A percentile compares a stretch with the other conserved stretches of the same genome.
phyloP scores from a whole-genome alignment of 1,140 invertebrate species.

The Euborellia annulipes region DNA sequence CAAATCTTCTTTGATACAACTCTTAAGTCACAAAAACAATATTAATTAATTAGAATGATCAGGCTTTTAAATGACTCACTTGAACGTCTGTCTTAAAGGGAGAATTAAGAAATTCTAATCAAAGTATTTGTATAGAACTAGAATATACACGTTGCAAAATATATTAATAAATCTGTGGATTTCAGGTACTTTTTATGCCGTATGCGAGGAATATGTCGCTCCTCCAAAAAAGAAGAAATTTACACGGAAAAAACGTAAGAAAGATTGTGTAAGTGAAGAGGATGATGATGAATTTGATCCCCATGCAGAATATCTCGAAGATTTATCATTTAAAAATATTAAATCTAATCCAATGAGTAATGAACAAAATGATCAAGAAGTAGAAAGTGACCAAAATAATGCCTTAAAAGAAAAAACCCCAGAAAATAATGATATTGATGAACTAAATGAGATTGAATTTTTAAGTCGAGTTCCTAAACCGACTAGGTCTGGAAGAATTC shows the following conservation, averaged over 20 bases:
- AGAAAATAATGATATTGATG: conserved; percentile 2
- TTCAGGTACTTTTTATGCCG: too few species aligned
- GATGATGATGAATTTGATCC: conserved; percentile 7
- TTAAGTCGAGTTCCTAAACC: conserved; percentile 24
- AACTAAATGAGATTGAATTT: neutral
- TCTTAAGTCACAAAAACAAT: too few species aligned
- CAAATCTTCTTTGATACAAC: too few species aligned
- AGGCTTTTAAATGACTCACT: too few species aligned
- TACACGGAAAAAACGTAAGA: too few species aligned
- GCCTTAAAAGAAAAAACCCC: conserved; percentile 8
- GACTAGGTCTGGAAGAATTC: conserved; percentile 25
- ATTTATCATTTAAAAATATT: neutral
- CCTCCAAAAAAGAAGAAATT: conserved; percentile 10
- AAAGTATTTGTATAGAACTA: too few species aligned
- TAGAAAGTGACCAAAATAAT: too few species aligned
- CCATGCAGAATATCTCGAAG: neutral
- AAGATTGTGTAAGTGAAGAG: conserved; percentile 1
- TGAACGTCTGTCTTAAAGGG: too few species aligned
- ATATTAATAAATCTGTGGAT: too few species aligned
- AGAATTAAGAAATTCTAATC: too few species aligned
- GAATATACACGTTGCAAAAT: too few species aligned
- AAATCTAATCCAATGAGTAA: neutral
- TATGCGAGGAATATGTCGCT: neutral
- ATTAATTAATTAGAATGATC: too few species aligned
- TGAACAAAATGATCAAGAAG: neutral